Percentiles rank a stretch among this genome's conserved stretches.
These are phyloP conservation scores for Zaprionus obscuricornis DNA, from an alignment of 2,888 invertebrate species.

Conservation along the genomic window DNA sequence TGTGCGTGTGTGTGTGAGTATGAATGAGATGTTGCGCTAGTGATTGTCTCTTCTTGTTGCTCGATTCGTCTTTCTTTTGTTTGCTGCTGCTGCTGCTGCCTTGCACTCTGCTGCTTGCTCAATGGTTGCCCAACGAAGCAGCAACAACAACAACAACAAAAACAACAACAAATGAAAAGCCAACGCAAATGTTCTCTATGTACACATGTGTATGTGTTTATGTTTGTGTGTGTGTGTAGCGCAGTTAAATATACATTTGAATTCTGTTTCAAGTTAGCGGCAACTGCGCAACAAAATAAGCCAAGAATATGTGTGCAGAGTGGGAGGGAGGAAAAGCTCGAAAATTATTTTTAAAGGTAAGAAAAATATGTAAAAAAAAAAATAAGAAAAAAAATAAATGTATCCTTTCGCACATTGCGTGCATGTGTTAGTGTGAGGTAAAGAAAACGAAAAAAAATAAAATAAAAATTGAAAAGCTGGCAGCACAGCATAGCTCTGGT, in stretches of 20 bases:
- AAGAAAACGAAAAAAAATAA: slow-evolving; percentile 54
- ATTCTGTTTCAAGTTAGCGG: slow-evolving; percentile 76
- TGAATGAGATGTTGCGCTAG: slow-evolving; percentile 70
- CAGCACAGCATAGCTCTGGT: too few relatives aligned
- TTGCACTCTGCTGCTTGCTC: slow-evolving; percentile 47
- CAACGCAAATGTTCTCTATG: slow-evolving; percentile 47
- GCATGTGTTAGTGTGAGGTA: slow-evolving; percentile 3
- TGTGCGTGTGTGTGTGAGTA: slow-evolving; percentile 13
- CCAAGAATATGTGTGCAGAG: slow-evolving; percentile 47
- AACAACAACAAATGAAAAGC: slow-evolving; percentile 37
- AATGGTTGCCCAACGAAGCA: slow-evolving; percentile 10
- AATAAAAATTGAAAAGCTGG: slow-evolving; percentile 67
- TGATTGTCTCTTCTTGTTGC: slow-evolving; percentile 67
- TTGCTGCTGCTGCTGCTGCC: slow-evolving; percentile 41
- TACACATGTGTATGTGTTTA: neutral
- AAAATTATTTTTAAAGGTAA: slow-evolving; percentile 74
- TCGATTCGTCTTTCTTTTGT: slow-evolving; percentile 62
- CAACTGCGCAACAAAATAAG: slow-evolving; percentile 63
- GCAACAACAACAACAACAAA: slow-evolving; percentile 13
- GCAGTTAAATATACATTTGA: slow-evolving; percentile 70
- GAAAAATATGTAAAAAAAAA: slow-evolving; percentile 75
- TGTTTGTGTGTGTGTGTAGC: slow-evolving; percentile 2
- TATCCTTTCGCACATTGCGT: slow-evolving; percentile 57
- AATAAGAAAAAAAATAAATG: too few relatives aligned
- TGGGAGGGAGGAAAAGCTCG: slow-evolving; percentile 4